Evolutionary conservation across 2,113 vertebrate species (phyloP).

Genomic region (Cyanoramphus novaezelandiae): DNA sequence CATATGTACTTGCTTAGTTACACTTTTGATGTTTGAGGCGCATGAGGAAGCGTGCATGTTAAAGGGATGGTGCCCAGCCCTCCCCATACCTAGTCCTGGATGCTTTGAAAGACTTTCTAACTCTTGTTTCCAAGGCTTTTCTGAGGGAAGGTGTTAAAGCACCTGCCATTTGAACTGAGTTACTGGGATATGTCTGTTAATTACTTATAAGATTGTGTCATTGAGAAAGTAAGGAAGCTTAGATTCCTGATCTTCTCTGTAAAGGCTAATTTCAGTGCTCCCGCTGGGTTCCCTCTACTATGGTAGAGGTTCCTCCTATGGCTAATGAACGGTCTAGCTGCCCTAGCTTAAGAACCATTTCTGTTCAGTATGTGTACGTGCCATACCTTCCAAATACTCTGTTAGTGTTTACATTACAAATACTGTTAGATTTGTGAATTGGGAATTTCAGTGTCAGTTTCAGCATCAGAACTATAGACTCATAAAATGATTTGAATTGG

Average conservation of each 20-base stretch:
- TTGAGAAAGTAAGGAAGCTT: neutral
- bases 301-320: neutral
- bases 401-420: neutral
- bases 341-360: neutral
- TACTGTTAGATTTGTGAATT: neutral
- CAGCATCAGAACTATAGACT: neutral
- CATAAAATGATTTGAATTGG: neutral
- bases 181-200: neutral
- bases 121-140: neutral
- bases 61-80: neutral
- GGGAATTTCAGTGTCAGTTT: neutral
- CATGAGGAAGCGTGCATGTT: rapidly evolving
- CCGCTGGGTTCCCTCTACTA: neutral
- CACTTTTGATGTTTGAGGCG: neutral
- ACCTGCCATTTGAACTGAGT: neutral
- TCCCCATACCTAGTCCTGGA: neutral
- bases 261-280: neutral
- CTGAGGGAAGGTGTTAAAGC: neutral
- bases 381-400: neutral
- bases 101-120: neutral
- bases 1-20: neutral
- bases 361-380: neutral
- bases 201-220: neutral
- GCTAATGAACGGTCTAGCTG: neutral
- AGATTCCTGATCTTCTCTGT: neutral